Percentiles rank a stretch among this genome's conserved stretches.
phyloP scores from a whole-genome alignment of 2,888 invertebrate genomes.

The Apotomis betuletana region DNA sequence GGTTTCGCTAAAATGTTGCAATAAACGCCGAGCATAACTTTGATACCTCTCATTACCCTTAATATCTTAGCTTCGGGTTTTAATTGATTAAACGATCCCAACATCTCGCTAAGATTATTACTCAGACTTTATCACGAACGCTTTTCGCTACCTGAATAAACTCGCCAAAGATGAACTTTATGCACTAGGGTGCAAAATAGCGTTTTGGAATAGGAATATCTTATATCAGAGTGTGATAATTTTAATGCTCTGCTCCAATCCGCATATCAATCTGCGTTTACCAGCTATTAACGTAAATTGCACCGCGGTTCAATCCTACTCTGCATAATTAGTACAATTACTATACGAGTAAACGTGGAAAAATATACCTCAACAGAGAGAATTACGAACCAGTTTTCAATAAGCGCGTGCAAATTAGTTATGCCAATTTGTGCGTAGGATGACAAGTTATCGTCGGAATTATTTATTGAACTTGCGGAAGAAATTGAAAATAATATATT shows the following conservation, averaged over 20 bases:
- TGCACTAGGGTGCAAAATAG: too few species aligned
- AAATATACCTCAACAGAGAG: not conserved
- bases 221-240: conserved; percentile 9
- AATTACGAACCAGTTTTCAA: not conserved
- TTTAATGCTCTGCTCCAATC: conserved; percentile 18
- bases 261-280: conserved; percentile 34
- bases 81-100: conserved; percentile 28
- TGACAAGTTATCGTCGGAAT: conserved; percentile 17
- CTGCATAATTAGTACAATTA: conserved; percentile 24
- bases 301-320: conserved; percentile 20
- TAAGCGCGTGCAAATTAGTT: not conserved
- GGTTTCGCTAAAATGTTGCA: conserved; percentile 25
- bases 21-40: conserved; percentile 10
- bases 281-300: conserved; percentile 37
- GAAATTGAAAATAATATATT: not conserved
- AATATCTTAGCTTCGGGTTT: conserved; percentile 23
- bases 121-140: conserved; percentile 15
- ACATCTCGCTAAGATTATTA: conserved; percentile 25
- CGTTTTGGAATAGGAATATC: too few species aligned
- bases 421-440: not conserved
- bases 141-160: not conserved
- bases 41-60: conserved; percentile 8
- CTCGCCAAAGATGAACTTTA: not conserved
- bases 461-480: not conserved
- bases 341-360: not conserved